A percentile compares a stretch with the other conserved stretches of the same genome.
Conservation (phyloP, 2,888 invertebrate species). For the Julus scanicus region DNA sequence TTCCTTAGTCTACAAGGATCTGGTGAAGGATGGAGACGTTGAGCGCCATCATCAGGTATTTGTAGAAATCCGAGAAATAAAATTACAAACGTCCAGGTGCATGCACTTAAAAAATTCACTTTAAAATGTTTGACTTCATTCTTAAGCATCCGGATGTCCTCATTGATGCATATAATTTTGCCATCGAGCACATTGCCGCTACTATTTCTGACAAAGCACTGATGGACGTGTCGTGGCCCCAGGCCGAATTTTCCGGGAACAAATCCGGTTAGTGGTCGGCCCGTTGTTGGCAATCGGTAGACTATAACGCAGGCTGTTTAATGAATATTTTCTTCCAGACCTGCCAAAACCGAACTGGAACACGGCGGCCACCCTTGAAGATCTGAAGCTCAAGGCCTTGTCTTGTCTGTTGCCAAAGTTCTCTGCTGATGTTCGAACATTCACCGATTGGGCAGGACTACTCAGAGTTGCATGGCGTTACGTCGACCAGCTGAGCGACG, state of each 20-base stretch:
- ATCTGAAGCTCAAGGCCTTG: neutral
- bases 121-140: conserved; percentile 35
- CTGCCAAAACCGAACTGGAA: conserved; percentile 44
- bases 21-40: neutral
- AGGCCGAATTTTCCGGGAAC: neutral
- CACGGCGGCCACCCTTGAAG: neutral
- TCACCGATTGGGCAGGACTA: neutral
- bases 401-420: neutral
- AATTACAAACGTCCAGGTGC: too few species aligned
- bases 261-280: neutral
- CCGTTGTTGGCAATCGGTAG: neutral
- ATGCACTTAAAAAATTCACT: neutral
- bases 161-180: conserved; percentile 45
- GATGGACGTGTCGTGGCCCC: conserved; percentile 52
- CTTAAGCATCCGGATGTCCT: neutral
- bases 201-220: neutral
- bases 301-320: neutral
- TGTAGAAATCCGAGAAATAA: too few species aligned
- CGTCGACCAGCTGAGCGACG: neutral
- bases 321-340: neutral
- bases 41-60: neutral
- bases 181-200: conserved; percentile 43
- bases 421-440: neutral
- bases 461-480: neutral
- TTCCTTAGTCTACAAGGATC: neutral